A percentile compares a stretch with the other conserved stretches of the same genome.
These are phyloP conservation scores for Drosophila yakuba DNA, from an alignment of 1,140 invertebrate species.

Conservation along the genomic window DNA sequence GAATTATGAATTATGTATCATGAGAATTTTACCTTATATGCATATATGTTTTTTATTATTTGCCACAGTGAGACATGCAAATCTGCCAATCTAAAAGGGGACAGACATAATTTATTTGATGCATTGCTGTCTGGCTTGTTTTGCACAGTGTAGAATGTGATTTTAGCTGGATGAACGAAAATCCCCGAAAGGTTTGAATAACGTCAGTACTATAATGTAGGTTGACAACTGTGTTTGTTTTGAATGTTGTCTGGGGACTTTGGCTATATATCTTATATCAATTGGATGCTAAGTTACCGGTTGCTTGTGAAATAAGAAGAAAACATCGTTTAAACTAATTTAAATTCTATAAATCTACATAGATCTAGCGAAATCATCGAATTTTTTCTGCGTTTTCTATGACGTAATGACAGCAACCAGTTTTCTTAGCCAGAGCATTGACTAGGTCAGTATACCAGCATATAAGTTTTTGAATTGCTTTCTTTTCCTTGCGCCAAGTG, in stretches of 20 bases:
- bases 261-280: not conserved
- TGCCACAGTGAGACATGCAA: too few relatives aligned
- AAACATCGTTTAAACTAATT: not conserved
- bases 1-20: not conserved
- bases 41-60: too few relatives aligned
- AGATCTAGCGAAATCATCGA: slow-evolving; percentile 17
- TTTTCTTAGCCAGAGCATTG: slow-evolving; percentile 46
- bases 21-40: not conserved
- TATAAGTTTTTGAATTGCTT: slow-evolving; percentile 20
- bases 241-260: slow-evolving; percentile 9
- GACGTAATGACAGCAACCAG: slow-evolving; percentile 46
- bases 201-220: slow-evolving; percentile 8
- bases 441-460: slow-evolving; percentile 68
- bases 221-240: not conserved
- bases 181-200: not conserved
- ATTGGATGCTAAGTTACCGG: slow-evolving; percentile 1
- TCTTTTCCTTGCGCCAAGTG: slow-evolving; percentile 7
- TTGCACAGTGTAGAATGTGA: not conserved
- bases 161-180: not conserved
- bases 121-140: not conserved
- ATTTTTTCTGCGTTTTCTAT: slow-evolving; percentile 30
- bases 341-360: not conserved
- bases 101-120: not conserved
- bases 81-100: too few relatives aligned
- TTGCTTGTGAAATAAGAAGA: not conserved